Conservation (phyloP, 1,140 invertebrate genomes). For the Orius insidiosus region DNA sequence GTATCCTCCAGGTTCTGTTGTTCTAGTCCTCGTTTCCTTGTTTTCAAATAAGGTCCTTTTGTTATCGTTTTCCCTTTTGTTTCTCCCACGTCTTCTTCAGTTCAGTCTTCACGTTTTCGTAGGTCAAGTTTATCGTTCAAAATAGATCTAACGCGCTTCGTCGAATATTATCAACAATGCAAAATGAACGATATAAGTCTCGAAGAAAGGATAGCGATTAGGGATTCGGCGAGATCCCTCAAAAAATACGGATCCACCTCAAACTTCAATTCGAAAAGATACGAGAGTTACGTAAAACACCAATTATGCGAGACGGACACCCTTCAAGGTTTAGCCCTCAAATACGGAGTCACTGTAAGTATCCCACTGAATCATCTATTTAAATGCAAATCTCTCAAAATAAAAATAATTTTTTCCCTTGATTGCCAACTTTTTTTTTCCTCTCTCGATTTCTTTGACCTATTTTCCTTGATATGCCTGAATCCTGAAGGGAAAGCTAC, state of each 20-base stretch:
- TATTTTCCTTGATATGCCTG: neutral
- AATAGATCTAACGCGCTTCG: neutral
- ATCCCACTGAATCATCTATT: neutral
- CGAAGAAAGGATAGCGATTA: conserved; percentile 67
- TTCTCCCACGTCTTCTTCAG: too few species aligned
- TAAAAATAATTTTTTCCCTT: neutral
- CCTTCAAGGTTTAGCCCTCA: conserved; percentile 79
- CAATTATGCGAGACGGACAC: conserved; percentile 62
- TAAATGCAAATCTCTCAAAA: too few species aligned
- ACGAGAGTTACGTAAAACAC: conserved; percentile 56
- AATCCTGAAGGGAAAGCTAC: neutral
- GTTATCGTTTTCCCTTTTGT: too few species aligned
- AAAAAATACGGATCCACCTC: conserved; percentile 82
- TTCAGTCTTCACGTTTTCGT: too few species aligned
- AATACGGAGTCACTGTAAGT: conserved; percentile 79
- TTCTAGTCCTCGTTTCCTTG: too few species aligned
- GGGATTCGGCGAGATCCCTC: conserved; percentile 60
- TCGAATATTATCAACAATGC: neutral
- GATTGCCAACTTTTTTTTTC: neutral
- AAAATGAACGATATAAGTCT: conserved; percentile 46
- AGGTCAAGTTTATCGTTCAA: neutral
- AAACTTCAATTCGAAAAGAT: conserved; percentile 37
- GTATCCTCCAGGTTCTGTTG: too few species aligned
- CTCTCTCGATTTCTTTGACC: neutral
- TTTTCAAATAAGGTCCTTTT: too few species aligned